These are phyloP conservation scores for Labeo calbasu DNA, from an alignment of 2,797 vertebrate species.

Conservation along the genomic window DNA sequence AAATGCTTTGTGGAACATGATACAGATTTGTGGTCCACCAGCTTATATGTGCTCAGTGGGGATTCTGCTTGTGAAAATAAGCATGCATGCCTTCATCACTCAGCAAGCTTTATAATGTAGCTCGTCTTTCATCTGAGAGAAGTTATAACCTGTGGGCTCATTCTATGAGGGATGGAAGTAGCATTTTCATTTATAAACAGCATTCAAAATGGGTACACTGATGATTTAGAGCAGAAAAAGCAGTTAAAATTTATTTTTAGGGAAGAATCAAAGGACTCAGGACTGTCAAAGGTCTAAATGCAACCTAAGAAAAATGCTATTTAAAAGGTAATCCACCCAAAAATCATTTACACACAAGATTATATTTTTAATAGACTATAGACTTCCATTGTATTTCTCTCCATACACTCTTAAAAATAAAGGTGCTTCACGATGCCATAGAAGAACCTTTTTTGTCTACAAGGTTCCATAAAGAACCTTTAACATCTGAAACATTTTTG, in stretches of 20 bases:
- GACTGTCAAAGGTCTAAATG: neutral
- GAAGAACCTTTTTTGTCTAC: no score
- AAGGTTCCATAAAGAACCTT: no score
- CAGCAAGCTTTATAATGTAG: constrained; percentile 12
- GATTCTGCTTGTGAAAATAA: constrained; percentile 39
- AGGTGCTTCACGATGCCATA: no score
- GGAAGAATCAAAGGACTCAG: neutral
- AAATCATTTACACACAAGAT: neutral
- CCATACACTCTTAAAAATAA: neutral
- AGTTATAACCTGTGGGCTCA: constrained; percentile 9
- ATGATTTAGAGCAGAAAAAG: neutral
- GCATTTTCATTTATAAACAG: constrained; percentile 17
- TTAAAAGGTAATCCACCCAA: neutral
- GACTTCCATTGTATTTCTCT: neutral
- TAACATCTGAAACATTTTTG: no score
- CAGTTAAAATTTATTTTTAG: neutral
- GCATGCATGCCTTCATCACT: constrained; percentile 30
- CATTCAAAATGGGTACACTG: constrained; percentile 8
- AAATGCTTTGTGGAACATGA: constrained; percentile 32
- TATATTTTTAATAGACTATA: neutral
- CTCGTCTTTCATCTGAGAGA: constrained; percentile 26
- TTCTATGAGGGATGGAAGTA: constrained; percentile 14
- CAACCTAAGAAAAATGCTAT: neutral
- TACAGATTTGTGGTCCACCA: constrained; percentile 17
- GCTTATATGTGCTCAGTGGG: constrained; percentile 29